Evolutionary conservation across 2,888 invertebrate species (phyloP), one percentile per base, ranked within the genome.

Genomic region (Ennomos erosarius): DNA sequence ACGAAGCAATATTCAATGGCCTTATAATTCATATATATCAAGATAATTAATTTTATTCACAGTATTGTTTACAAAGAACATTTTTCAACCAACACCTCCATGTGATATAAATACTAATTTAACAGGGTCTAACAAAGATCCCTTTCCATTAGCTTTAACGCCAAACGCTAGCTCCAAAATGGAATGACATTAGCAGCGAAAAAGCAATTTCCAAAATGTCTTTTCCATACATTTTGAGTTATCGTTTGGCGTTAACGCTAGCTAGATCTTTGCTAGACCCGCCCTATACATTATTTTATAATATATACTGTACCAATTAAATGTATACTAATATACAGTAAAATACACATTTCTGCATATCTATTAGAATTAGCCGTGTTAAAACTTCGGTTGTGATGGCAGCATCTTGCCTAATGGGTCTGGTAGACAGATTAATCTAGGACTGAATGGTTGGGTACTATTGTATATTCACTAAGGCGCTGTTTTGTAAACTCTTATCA

Each of bases 1-100:
- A 74, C 64, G 69, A 84, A 89, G 87, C 88, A 88, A 88, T 88
- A 87, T 70, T 42, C 58, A 74, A 86, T 72, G 86, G 88, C 88
- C 88, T 89, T 88, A 84, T 80, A 78, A 69, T 74, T n/a, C n/a
- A 75, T 78, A 81, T 75, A 81, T 76, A 72, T 67, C 67, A 70
- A 71, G 64, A 74, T 78, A 71, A 69, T 78, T 79, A 43, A 53
- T 52, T 74, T 69, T 77, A 36, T 57, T 68, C 68, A 78, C 84
- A 85, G 83, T 87, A 87, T 86, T 87, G 85, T 81, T 83, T 81
- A 75, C 68, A 64, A 54, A 65, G 70, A 69, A 65, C 78, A 81
- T 81, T 81, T 78, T 82, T 57, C 70, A 69, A 64, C 60, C 73
- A 71, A 72, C 78, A 73, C 78, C 79, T 26, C 6, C 26, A 26